Evolutionary conservation across 1,140 invertebrate genomes (phyloP).

Genomic region (Drosophila kepulauana): DNA sequence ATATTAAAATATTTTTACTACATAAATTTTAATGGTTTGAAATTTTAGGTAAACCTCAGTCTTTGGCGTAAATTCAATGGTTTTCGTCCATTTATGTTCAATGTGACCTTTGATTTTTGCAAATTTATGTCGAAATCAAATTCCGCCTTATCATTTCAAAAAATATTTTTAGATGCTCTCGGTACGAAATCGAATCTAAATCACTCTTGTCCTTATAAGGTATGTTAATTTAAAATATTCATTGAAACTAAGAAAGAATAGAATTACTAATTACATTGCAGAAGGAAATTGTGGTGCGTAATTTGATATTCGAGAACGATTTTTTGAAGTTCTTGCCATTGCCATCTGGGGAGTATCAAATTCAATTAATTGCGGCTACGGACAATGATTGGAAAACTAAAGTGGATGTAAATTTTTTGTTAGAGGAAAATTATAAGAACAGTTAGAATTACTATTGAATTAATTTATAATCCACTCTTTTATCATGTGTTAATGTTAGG

Average conservation of each 20-base stretch:
- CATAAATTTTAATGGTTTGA: no score
- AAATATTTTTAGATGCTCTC: not conserved
- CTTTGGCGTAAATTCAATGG: constrained; percentile 2
- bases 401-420: not conserved
- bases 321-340: not conserved
- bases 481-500: no score
- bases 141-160: not conserved
- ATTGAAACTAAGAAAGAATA: not conserved
- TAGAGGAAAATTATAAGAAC: not conserved
- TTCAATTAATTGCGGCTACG: not conserved
- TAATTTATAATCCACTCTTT: no score
- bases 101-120: constrained; percentile 1
- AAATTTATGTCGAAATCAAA: not conserved
- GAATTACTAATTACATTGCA: not conserved
- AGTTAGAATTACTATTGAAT: no score
- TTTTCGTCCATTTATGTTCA: constrained; percentile 1
- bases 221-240: not conserved
- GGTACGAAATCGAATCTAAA: not conserved
- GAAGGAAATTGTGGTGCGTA: not conserved
- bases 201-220: not conserved
- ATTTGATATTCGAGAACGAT: not conserved
- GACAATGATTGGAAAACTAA: not conserved
- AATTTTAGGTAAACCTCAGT: not conserved
- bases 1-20: no score
- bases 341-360: not conserved